Percentiles rank a stretch among this genome's conserved stretches.
phyloP scores from a whole-genome alignment of 1,140 invertebrate genomes.

The Apis dorsata region DNA sequence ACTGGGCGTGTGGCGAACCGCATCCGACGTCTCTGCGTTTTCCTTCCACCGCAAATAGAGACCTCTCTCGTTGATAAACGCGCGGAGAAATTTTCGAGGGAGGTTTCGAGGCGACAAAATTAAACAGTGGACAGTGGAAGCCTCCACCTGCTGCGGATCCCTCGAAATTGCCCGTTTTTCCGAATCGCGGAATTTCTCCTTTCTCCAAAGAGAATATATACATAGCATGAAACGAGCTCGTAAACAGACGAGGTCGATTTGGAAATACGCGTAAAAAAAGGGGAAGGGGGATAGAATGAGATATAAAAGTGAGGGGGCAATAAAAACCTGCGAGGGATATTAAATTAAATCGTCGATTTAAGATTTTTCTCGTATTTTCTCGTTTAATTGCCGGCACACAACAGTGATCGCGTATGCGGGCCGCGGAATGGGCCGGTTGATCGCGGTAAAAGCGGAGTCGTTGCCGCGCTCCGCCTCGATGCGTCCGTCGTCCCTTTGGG shows the following conservation, averaged over 20 bases:
- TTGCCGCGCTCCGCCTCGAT: not conserved
- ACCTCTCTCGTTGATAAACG: not conserved
- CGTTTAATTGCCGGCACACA: not conserved
- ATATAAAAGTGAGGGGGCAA: too few species aligned
- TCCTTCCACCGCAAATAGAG: slow-evolving; percentile 31
- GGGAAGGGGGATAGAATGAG: too few species aligned
- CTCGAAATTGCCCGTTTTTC: slow-evolving; percentile 9
- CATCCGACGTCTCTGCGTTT: slow-evolving; percentile 74
- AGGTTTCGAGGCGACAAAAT: too few species aligned
- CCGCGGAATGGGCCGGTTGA: not conserved
- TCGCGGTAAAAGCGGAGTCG: not conserved
- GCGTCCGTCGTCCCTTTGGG: not conserved
- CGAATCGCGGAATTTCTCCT: not conserved
- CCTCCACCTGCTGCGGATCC: slow-evolving; percentile 65
- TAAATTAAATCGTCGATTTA: too few species aligned
- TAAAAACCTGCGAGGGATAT: too few species aligned
- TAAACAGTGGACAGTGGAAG: too few species aligned
- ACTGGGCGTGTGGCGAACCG: slow-evolving; percentile 71
- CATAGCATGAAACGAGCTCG: too few species aligned
- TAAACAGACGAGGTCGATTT: too few species aligned
- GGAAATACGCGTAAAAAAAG: too few species aligned
- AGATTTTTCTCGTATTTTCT: not conserved
- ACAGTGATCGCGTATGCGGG: not conserved
- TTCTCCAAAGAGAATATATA: too few species aligned
- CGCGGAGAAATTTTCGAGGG: not conserved